Base-by-base conservation (phyloP, 2,113 vertebrate genomes). In the Sorex araneus region DNA sequence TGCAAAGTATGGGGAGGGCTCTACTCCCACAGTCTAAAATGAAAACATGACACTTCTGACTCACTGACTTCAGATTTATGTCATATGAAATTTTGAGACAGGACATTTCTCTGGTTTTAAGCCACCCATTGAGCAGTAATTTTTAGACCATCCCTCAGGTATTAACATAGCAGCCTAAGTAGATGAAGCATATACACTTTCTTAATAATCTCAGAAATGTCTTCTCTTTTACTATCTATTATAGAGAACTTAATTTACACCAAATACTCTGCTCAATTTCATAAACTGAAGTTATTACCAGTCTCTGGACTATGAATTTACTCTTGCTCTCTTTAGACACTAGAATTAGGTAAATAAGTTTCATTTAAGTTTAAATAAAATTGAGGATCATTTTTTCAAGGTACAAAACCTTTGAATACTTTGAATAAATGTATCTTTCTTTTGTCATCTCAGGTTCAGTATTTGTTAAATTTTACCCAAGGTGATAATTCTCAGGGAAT, bases 161-260 rank as follows among this genome's bases (percentile, higher is more conserved):
- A 64, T 19, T 63, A 43, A 67, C 18, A 60, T 1, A 73, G 21
- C 21, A 89, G 40, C 8, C 5, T 50, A 64, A 16, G 21, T 2
- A 63, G 5, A 36, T 84, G 47, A 91, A 16, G 11, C 10, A 1
- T 7, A 16, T 8, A 30, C 1, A 67, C 11, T 64, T 13, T 66
- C n/a, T 70, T 75, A 40, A 80, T 73, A 21, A 73, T 69, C 64
- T 77, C n/a, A 57, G 32, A 91, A 80, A 81, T n/a, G 8, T 21
- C 8, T 80, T 79, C 27, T 23, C 19, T 15, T 1, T 78, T 67
- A 43, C 40, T 88, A 1, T 36, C 8, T 90, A 2, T 36, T 4
- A 27, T 6, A 60, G 27, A 43, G 23, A 21, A 84, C 28, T 79
- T 78, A 80, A 82, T 90, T 96, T 91, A 71, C 21, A 75, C 23